These are phyloP conservation scores for Gymnobelideus leadbeateri DNA, from an alignment of 2,113 vertebrate genomes.

Conservation along the genomic window DNA sequence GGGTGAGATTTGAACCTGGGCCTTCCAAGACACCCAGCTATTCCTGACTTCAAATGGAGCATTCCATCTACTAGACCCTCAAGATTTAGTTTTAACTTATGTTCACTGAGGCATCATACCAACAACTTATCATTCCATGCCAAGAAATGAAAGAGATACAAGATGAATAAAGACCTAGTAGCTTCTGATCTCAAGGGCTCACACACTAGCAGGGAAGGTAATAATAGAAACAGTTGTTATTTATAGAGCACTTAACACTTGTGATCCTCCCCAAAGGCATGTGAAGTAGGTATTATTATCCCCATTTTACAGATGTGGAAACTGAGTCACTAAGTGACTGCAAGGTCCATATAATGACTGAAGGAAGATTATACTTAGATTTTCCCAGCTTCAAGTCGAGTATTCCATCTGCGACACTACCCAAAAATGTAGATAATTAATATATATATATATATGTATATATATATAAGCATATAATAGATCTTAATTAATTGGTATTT, in stretches of 20 bases:
- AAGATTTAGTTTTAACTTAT: background rate
- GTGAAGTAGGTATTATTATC: background rate
- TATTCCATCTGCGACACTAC: background rate
- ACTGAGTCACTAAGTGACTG: background rate
- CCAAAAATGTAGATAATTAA: background rate
- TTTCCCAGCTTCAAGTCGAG: background rate
- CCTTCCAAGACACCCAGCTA: background rate
- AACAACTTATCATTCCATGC: background rate
- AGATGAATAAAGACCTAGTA: background rate
- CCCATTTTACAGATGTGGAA: background rate
- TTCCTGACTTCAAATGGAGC: background rate
- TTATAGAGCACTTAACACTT: background rate
- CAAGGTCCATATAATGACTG: background rate
- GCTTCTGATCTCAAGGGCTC: too few relatives aligned
- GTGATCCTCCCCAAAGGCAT: background rate
- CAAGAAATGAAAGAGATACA: background rate
- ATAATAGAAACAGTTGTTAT: background rate
- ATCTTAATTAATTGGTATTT: background rate
- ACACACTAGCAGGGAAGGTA: too few relatives aligned
- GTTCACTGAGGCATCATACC: background rate
- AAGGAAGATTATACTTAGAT: background rate
- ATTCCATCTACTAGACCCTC: background rate
- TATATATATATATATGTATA: too few relatives aligned
- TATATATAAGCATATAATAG: background rate
- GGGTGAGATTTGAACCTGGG: background rate